A percentile compares a stretch with the other conserved stretches of the same genome.
These are phyloP conservation scores for Recurvirostra avosetta DNA, from an alignment of 2,113 vertebrate genomes.

Conservation along the genomic window DNA sequence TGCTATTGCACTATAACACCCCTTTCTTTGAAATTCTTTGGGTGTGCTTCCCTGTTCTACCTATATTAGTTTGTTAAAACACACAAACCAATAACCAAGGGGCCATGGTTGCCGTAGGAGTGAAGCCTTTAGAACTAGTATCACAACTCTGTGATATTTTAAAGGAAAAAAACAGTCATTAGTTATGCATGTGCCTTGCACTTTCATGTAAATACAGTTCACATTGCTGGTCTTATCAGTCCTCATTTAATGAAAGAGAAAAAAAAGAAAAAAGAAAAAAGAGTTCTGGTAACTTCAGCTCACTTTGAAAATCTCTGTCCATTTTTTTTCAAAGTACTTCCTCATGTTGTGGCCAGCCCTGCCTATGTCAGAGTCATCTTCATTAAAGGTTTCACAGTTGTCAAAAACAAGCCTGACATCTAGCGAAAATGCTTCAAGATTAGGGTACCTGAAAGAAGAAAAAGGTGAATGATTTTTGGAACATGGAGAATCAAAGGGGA, in stretches of 20 bases:
- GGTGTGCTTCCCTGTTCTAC: slow-evolving; percentile 93
- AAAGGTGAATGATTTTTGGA: neutral
- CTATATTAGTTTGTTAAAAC: slow-evolving; percentile 86
- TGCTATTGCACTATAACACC: slow-evolving; percentile 99
- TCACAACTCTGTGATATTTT: slow-evolving; percentile 69
- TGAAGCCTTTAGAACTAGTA: slow-evolving; percentile 76
- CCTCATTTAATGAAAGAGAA: slow-evolving; percentile 56
- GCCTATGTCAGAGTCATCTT: slow-evolving; percentile 99
- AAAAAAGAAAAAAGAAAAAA: neutral
- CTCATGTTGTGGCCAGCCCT: slow-evolving; percentile 98
- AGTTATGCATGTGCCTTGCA: slow-evolving; percentile 74
- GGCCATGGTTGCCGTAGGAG: slow-evolving; percentile 78
- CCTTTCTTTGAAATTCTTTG: slow-evolving; percentile 93
- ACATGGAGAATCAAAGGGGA: neutral
- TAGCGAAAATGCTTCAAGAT: slow-evolving; percentile 93
- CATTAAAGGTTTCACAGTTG: slow-evolving; percentile 99
- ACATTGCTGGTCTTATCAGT: slow-evolving; percentile 80
- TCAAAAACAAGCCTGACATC: slow-evolving; percentile 98
- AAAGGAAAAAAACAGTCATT: slow-evolving; percentile 66
- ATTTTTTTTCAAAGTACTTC: slow-evolving; percentile 97
- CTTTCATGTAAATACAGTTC: slow-evolving; percentile 76
- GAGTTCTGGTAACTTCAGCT: slow-evolving; percentile 81
- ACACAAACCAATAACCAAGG: slow-evolving; percentile 81
- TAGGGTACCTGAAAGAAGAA: slow-evolving; percentile 86
- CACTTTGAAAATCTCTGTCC: slow-evolving; percentile 95